These are phyloP conservation scores for Gnathonemus echidnorhynchus DNA, from an alignment of 2,113 vertebrate species.

Conservation along the genomic window DNA sequence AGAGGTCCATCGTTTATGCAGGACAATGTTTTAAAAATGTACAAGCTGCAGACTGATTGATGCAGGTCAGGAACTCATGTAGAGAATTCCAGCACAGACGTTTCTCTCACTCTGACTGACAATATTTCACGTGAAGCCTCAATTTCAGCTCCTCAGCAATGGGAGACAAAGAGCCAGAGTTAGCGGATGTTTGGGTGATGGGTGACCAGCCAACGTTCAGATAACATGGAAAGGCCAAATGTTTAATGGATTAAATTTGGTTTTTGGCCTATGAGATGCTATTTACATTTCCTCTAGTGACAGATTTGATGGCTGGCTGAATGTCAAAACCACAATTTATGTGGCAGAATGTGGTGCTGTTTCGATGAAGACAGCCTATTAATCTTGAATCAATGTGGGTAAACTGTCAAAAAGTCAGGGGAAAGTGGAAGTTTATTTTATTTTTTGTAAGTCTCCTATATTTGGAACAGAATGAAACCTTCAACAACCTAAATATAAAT, in stretches of 20 bases:
- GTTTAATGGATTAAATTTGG: background rate
- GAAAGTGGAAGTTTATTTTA: background rate
- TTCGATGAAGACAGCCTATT: background rate
- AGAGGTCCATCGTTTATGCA: background rate
- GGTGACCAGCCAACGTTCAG: background rate
- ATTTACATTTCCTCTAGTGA: background rate
- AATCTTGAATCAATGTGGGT: background rate
- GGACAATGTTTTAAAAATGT: background rate
- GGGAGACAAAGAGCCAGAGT: background rate
- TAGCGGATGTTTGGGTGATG: background rate
- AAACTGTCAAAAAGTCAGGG: background rate
- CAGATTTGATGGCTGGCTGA: background rate
- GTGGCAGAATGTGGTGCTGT: background rate
- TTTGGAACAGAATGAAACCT: background rate
- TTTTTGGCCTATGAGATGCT: background rate
- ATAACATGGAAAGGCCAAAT: background rate
- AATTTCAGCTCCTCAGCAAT: background rate
- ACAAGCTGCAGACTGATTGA: background rate
- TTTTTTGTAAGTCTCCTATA: background rate
- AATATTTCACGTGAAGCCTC: background rate
- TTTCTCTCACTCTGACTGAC: background rate
- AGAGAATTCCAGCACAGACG: background rate
- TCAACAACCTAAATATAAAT: background rate
- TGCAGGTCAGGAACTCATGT: background rate
- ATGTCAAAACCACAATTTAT: background rate